Evolutionary conservation across 1,140 invertebrate species (phyloP), one percentile per base, ranked within the genome.

Genomic region (Hermatobates lingyangjiaoensis): DNA sequence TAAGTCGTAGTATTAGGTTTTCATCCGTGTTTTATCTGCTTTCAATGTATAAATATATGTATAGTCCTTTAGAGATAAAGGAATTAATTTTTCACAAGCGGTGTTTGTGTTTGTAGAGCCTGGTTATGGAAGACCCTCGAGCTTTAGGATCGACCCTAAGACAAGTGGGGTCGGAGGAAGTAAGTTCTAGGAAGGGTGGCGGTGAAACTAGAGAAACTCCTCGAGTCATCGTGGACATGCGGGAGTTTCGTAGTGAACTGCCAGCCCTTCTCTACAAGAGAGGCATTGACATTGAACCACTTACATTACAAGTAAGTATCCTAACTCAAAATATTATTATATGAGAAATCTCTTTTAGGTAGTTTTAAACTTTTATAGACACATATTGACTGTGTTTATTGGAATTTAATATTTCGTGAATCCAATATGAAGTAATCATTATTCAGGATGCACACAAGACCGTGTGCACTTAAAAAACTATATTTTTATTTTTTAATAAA

Each of bases 221-320:
- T 1, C 64, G 80, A 61, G 69, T 98, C 14, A 86, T 98, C 59
- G 91, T 99, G 21, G 96, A 99, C 66, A 93, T 97, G 81, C 74
- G 96, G 62, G 96, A 99, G 68, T 99, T 99, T 64, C 75, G 93
- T 45, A 94, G 90, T 55, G 93, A 98, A 65, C 69, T 99, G 18
- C 96, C 96, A 0, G 83, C 89, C 4, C 69, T 98, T 28, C 77
- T 99, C 45, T 92, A 98, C 63, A 82, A 85, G 62, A 74, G 88
- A 56, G 90, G 90, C 2, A 83, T 98, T 53, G 85, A 94, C 60
- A 84, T 98, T 53, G 80, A 92, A 62, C 94, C 96, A 1, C 71
- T 92, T 0, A 92, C 87, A 1, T 77, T 97, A 42, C 74, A 83
- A 55, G 84, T 87, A 65, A 65, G 68, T 61, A 18, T 45, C 38